Conservation (phyloP, 1,140 invertebrate species). For the Hyposmocoma kahamanoa region DNA sequence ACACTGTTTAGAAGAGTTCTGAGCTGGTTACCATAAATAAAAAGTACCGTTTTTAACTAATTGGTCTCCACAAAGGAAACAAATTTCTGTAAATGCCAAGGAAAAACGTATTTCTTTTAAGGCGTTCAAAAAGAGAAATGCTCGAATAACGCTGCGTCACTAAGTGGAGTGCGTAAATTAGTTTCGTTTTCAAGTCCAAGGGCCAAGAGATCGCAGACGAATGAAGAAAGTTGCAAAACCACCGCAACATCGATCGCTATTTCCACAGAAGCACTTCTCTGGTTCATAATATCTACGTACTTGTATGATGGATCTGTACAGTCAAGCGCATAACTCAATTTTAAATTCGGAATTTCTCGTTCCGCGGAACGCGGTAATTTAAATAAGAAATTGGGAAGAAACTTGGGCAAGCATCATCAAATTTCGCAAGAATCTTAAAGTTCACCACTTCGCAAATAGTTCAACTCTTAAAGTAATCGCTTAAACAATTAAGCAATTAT, state of each 20-base stretch:
- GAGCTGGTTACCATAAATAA: not conserved
- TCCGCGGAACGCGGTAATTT: conserved; percentile 1
- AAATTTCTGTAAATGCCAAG: not conserved
- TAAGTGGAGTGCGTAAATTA: no score
- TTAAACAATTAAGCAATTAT: conserved; percentile 2
- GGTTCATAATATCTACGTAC: conserved; percentile 25
- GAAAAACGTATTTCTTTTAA: not conserved
- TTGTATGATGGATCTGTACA: conserved; percentile 37
- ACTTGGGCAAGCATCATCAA: conserved; percentile 12
- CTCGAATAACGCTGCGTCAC: no score
- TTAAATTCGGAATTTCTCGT: conserved; percentile 11
- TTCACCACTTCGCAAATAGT: conserved; percentile 6
- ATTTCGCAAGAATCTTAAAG: conserved; percentile 22
- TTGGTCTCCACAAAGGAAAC: no score
- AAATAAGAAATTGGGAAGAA: conserved; percentile 11
- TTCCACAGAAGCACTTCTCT: conserved; percentile 43
- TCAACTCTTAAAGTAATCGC: not conserved
- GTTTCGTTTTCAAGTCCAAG: not conserved
- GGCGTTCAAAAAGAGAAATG: no score
- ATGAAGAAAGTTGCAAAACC: conserved; percentile 46
- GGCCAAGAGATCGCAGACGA: conserved; percentile 8
- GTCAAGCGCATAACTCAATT: conserved; percentile 21
- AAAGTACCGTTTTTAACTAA: not conserved
- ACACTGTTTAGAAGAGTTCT: not conserved
- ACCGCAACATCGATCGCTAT: conserved; percentile 22